Evolutionary conservation across 2,888 invertebrate genomes (phyloP).

Genomic region (Cyclophora albipunctata): DNA sequence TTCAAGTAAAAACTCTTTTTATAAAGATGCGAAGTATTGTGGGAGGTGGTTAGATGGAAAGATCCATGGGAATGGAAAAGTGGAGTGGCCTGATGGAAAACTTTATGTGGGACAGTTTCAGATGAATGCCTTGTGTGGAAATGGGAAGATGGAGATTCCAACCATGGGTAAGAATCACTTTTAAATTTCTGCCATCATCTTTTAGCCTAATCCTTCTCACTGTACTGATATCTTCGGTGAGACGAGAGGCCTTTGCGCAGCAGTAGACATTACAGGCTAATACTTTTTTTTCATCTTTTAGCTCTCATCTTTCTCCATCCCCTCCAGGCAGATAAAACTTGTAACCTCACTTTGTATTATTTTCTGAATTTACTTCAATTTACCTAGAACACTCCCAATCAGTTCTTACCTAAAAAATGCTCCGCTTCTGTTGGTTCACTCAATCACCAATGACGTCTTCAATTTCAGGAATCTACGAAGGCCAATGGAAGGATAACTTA

Average conservation of each 20-base stretch:
- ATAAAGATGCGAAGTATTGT: slow-evolving; percentile 85
- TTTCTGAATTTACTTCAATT: too few species aligned
- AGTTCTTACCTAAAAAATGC: too few species aligned
- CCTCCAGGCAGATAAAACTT: too few species aligned
- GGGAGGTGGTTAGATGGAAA: slow-evolving; percentile 90
- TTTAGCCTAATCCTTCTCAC: not conserved
- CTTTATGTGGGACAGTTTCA: slow-evolving; percentile 88
- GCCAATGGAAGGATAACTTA: slow-evolving; percentile 87
- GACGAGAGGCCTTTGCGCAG: too few species aligned
- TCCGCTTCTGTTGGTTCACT: too few species aligned
- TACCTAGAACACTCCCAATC: too few species aligned
- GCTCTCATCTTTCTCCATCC: too few species aligned
- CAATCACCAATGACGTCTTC: too few species aligned
- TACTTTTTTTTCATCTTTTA: too few species aligned
- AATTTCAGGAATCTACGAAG: slow-evolving; percentile 81
- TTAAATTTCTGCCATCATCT: not conserved
- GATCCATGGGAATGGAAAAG: slow-evolving; percentile 87
- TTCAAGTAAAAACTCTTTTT: slow-evolving; percentile 79
- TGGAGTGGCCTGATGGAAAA: slow-evolving; percentile 88
- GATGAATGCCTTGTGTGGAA: slow-evolving; percentile 82
- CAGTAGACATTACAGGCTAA: too few species aligned
- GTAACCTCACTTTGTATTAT: too few species aligned
- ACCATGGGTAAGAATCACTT: slow-evolving; percentile 59
- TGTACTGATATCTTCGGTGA: too few species aligned
- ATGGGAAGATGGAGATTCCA: slow-evolving; percentile 81